Base-by-base conservation (phyloP, 2,113 vertebrate species). In the Zosterops lateralis region DNA sequence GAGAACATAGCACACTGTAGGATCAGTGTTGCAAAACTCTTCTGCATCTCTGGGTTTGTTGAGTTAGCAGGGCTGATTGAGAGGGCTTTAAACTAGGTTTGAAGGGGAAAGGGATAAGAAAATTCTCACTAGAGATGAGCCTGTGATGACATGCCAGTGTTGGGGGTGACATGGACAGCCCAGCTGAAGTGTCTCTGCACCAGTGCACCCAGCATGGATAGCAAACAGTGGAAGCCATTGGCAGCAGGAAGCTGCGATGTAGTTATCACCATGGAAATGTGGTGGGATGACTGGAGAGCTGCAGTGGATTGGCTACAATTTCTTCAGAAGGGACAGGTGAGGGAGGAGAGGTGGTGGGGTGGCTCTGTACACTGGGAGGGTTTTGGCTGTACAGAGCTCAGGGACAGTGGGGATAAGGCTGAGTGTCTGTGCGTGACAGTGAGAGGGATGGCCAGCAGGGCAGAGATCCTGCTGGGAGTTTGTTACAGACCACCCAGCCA, bases 101-200 rank as follows among this genome's bases (percentile, higher is more conserved):
- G 31, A 57, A 57, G 26, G 25, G 7, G 42, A n/a, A 64, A 56
- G 6, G 3, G 21, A 16, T 6, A 26, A 48, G 50, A 31, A 11
- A 5, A 71, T 3, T 1, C 10, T 71, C 3, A 1, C 25, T 31
- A 7, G 8, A 64, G 13, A 20, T 45, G 24, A 70, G 3, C n/a
- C 22, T 54, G 14, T 15, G 34, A 25, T 70, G 73, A 12, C 57
- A 25, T 0, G 0, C 15, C 56, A 6, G 21, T n/a, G 22, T 2
- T 26, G 26, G 26, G 1, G 24, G 26, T 38, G 38, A 13, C 14
- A 48, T 3, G 1, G 17, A 17, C 10, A 58, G 31, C 26, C 20
- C 53, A 51, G 44, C 71, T 58, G 44, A 50, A 66, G 61, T 8
- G 20, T 29, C n/a, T 12, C 54, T 68, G 32, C 51, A 29, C 6